phyloP scores from a whole-genome alignment of 2,797 vertebrate genomes.

The Hydrolagus colliei region DNA sequence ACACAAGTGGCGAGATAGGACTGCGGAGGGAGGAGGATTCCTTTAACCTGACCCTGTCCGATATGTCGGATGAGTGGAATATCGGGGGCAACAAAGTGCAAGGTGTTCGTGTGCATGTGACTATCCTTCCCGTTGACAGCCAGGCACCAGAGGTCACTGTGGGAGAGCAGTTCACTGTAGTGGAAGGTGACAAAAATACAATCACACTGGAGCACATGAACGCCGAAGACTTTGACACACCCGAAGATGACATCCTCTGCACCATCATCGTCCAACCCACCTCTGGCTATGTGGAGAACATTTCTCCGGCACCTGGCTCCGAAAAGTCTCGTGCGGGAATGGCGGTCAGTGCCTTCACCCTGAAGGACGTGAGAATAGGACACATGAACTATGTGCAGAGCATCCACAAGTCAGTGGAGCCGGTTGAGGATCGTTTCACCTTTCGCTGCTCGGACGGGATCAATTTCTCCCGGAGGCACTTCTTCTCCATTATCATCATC shows the following conservation, averaged over 20 bases:
- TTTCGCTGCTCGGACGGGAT: constrained; percentile 93
- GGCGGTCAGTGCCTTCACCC: constrained; percentile 84
- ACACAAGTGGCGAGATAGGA: constrained; percentile 83
- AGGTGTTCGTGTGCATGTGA: constrained; percentile 81
- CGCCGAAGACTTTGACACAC: constrained; percentile 74
- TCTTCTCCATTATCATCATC: constrained; percentile 79
- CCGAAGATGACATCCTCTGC: constrained; percentile 79
- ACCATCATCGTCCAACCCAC: constrained; percentile 82
- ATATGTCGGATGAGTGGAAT: constrained; percentile 83
- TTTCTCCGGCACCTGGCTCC: constrained; percentile 88
- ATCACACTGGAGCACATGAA: constrained; percentile 70
- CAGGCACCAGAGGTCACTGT: constrained; percentile 78
- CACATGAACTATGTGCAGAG: constrained; percentile 94
- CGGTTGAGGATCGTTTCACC: constrained; percentile 84
- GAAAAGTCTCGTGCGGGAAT: constrained; percentile 86
- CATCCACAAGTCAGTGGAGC: constrained; percentile 83
- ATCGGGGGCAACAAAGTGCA: constrained; percentile 73
- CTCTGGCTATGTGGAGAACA: constrained; percentile 88
- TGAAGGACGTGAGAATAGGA: constrained; percentile 79
- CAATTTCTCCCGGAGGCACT: constrained; percentile 80
- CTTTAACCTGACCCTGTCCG: constrained; percentile 86
- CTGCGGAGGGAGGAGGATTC: constrained; percentile 71
- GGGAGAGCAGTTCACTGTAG: constrained; percentile 66
- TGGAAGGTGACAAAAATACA: constrained; percentile 72
- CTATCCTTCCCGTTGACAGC: constrained; percentile 85